Base-by-base conservation (phyloP, 2,113 vertebrate species). In the Neopipo cinnamomea region DNA sequence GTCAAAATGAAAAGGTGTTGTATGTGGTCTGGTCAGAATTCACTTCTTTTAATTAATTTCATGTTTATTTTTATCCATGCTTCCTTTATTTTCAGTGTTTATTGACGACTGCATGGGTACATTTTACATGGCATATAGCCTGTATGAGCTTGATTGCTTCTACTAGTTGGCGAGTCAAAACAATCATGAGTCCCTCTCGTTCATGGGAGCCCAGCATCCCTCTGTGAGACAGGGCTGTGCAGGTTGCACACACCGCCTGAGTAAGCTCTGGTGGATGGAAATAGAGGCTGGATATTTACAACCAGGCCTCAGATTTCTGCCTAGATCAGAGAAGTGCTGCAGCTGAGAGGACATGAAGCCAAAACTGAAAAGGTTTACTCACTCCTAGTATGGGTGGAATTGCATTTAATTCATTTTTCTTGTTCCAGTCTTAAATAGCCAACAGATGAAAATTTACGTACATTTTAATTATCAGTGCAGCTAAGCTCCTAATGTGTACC, bases 141-240 rank as follows among this genome's bases (percentile, higher is more conserved):
- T 0, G 0, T 39, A 39, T 14, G 52, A 67, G 13, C 17, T 59
- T n/a, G 13, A 3, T 56, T 77, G 19, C 16, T 71, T 75, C 19
- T 83, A 9, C 24, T 67, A 24, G 56, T 24, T 81, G 61, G 15
- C 66, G 61, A 78, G n/a, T 31, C 23, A 61, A 65, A 89, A 33
- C 35, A 47, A 65, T 71, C 65, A 74, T 1, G 13, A 41, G 13
- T 46, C 11, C 11, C 20, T 37, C 25, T 18, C 0, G 0, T 63
- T 63, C 23, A 4, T 6, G 3, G 6, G 28, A 63, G 6, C 12
- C 47, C 18, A 14, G 13, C 4, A 3, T 61, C 44, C 12, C 23
- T 55, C 14, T 0, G 0, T 8, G 12, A 21, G 39, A 21, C 30
- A 3, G 27, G n/a, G 30, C 10, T 47, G 13, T 2, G 1, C 4